A percentile compares a stretch with the other conserved stretches of the same genome.
Conservation (phyloP, 2,888 invertebrate genomes). For the Amblyteles armatorius region DNA sequence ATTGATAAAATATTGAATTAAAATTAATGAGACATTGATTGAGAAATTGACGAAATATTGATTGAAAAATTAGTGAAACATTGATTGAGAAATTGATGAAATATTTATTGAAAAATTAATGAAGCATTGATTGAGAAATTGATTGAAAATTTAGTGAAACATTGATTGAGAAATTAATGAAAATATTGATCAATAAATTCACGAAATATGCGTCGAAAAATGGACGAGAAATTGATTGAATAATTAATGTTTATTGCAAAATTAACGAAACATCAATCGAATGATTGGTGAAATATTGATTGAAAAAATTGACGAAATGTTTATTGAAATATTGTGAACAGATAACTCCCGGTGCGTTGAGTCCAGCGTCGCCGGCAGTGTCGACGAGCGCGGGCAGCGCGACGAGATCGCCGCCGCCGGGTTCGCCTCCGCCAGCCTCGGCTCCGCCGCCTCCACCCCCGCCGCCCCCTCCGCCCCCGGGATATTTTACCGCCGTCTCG, state of each 20-base stretch:
- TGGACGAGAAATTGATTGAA: too few relatives aligned
- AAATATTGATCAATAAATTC: background rate
- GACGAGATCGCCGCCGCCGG: conserved; percentile 68
- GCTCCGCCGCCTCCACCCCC: conserved; percentile 70
- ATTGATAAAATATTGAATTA: too few relatives aligned
- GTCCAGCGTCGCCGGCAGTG: conserved; percentile 85
- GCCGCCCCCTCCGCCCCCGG: conserved; percentile 69
- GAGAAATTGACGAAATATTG: background rate
- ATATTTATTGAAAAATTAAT: too few relatives aligned
- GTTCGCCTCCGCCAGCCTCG: conserved; percentile 68
- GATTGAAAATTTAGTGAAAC: background rate
- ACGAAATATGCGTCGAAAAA: background rate
- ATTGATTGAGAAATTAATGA: background rate
- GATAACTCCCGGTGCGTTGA: conserved; percentile 65
- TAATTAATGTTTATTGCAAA: too few relatives aligned
- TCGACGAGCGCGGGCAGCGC: conserved; percentile 63
- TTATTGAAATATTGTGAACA: background rate
- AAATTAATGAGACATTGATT: background rate
- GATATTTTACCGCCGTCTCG: conserved; percentile 78
- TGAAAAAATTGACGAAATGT: background rate
- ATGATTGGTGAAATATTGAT: too few relatives aligned
- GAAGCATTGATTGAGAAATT: background rate
- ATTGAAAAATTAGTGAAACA: too few relatives aligned
- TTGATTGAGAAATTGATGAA: background rate
- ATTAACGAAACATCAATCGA: too few relatives aligned